phyloP scores from a whole-genome alignment of 2,113 vertebrate species.

The Scytalopus superciliaris region DNA sequence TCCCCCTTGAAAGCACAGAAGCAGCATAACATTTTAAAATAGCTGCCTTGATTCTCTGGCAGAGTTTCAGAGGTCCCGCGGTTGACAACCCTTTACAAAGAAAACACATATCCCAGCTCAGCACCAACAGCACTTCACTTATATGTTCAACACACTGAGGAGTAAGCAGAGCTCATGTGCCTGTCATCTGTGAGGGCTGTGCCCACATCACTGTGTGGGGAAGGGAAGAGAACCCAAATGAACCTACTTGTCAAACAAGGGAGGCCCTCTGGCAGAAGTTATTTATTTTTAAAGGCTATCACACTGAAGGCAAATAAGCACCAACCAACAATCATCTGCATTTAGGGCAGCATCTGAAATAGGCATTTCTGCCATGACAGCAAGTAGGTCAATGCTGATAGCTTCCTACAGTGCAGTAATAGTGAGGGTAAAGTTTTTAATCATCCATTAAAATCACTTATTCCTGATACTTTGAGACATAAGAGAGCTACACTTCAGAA shows the following conservation, averaged over 20 bases:
- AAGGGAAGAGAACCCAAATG: neutral
- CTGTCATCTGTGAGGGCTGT: neutral
- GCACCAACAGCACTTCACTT: neutral
- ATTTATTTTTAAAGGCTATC: neutral
- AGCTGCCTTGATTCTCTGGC: neutral
- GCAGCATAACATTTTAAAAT: neutral
- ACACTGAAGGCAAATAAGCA: neutral
- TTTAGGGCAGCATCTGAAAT: neutral
- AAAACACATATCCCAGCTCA: neutral
- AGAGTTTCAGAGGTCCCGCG: neutral
- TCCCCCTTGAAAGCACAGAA: neutral
- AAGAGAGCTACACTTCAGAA: neutral
- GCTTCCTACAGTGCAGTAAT: neutral
- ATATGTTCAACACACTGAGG: neutral
- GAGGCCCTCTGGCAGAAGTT: neutral
- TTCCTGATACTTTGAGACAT: neutral
- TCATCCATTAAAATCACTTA: neutral
- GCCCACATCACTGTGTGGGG: accelerated
- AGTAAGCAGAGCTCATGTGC: accelerated
- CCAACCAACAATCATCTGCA: neutral
- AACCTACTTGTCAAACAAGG: neutral
- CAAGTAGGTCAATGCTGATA: neutral
- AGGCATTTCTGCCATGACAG: accelerated
- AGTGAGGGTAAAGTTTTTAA: neutral
- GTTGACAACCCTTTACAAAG: neutral